Percentiles rank a stretch among this genome's conserved stretches.
These are phyloP conservation scores for Linurgus olivaceus DNA, from an alignment of 2,797 vertebrate genomes.

Conservation along the genomic window DNA sequence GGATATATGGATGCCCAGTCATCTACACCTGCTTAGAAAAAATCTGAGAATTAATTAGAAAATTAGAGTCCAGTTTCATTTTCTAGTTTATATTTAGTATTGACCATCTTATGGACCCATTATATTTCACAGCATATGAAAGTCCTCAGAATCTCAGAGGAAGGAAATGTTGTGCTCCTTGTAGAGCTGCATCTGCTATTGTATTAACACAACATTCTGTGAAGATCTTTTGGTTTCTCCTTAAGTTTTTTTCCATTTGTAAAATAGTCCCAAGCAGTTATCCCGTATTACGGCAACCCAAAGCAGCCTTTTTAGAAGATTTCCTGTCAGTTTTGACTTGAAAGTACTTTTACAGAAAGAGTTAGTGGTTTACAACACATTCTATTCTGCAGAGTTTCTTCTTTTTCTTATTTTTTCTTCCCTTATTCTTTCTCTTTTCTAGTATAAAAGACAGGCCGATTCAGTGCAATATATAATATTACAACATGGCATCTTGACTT, in stretches of 20 bases:
- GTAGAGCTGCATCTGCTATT: background rate
- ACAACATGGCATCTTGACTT: background rate
- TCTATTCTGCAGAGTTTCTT: rapidly evolving
- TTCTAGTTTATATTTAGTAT: background rate
- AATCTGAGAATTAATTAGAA: background rate
- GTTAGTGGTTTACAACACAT: background rate
- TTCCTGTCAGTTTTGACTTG: background rate
- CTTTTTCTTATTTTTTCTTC: rapidly evolving
- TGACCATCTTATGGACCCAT: background rate
- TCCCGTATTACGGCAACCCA: background rate
- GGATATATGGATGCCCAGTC: background rate
- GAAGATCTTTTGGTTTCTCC: background rate
- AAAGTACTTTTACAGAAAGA: background rate
- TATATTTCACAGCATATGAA: background rate
- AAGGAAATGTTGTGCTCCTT: rapidly evolving
- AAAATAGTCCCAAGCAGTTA: background rate
- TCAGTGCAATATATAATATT: background rate
- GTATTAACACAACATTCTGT: background rate
- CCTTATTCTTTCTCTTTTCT: rapidly evolving
- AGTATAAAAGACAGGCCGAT: background rate
- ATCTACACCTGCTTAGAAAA: background rate
- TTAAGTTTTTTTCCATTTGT: background rate
- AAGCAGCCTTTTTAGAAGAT: background rate
- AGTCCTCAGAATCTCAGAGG: background rate
- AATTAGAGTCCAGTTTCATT: background rate